These are phyloP conservation scores for Lasioglossum oenotherae DNA, from an alignment of 2,888 invertebrate species.

Conservation along the genomic window DNA sequence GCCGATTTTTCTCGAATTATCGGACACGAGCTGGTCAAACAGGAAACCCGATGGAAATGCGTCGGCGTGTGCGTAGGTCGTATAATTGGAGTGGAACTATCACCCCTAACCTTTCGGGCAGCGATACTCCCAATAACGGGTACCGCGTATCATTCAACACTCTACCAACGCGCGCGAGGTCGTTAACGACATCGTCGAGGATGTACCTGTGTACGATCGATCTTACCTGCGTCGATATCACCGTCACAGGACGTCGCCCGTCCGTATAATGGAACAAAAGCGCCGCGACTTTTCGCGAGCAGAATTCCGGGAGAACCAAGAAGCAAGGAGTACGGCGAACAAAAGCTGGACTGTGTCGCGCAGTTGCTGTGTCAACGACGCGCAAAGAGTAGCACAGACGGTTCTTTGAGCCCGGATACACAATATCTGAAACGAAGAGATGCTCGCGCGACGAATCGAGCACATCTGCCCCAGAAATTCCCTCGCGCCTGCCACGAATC, in stretches of 20 bases:
- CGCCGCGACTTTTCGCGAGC: background rate
- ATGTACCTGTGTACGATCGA: background rate
- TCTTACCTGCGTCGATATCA: background rate
- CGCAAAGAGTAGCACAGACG: background rate
- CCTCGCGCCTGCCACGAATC: background rate
- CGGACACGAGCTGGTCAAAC: background rate
- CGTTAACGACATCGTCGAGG: background rate
- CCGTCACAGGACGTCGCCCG: background rate
- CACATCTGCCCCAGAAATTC: constrained; percentile 30
- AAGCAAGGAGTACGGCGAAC: background rate
- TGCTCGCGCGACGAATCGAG: constrained; percentile 29
- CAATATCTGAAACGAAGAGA: constrained; percentile 29
- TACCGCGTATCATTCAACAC: background rate
- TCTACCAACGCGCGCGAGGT: background rate
- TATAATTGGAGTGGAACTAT: background rate
- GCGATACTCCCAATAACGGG: background rate
- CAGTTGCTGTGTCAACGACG: background rate
- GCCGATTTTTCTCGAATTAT: background rate
- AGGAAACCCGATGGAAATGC: background rate
- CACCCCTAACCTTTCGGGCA: background rate
- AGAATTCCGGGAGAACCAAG: background rate
- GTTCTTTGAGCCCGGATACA: constrained; percentile 8
- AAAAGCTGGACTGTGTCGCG: background rate
- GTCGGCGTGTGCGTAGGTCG: background rate
- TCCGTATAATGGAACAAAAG: background rate